Evolutionary conservation across 2,797 vertebrate genomes (phyloP), one percentile per base, ranked within the genome.

Genomic region (Thripadectes ignobilis): DNA sequence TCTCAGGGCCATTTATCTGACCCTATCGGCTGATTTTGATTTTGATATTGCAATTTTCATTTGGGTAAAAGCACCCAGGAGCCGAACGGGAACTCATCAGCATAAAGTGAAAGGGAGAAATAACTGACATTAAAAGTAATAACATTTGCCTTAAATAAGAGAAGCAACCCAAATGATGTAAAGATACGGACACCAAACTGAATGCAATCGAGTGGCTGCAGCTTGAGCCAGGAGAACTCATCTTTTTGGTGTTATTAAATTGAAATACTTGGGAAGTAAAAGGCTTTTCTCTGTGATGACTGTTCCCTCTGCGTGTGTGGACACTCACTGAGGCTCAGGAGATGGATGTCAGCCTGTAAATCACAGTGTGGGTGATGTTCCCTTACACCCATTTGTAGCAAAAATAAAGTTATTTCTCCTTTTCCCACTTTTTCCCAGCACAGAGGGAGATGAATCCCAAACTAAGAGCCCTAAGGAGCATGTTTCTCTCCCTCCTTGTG

Each of bases 11-110:
- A 45, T 89, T 91, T 72, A 69, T 73, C 59, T 61, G 46, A 57
- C 51, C 68, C n/a, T 88, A 83, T 76, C 38, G 46, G 34, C 81
- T 52, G 81, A 61, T 83, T 91, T 78, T 94, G 89, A 83, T 86
- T 94, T 89, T 89, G 88, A 83, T 93, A 86, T 91, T 51, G 73
- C 76, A 83, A 89, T 86, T 91, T 83, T 84, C 85, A 84, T 88
- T 76, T 83, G 67, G 85, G 85, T 59, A 46, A 89, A 88, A 91
- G 77, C 63, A 39, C 85, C 85, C 59, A 86, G 85, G 91, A 91
- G 23, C 73, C 38, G 77, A 83, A 68, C 62, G 59, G 81, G 84
- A 89, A 7, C 75, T 94, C 84, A 85, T 88, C 84, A 85, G 91
- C 93, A 86, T 52, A 39, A 90, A 52, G 89, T 58, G 86, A 85